Evolutionary conservation across 1,140 invertebrate genomes (phyloP).

Genomic region (Sarcophaga bullata): DNA sequence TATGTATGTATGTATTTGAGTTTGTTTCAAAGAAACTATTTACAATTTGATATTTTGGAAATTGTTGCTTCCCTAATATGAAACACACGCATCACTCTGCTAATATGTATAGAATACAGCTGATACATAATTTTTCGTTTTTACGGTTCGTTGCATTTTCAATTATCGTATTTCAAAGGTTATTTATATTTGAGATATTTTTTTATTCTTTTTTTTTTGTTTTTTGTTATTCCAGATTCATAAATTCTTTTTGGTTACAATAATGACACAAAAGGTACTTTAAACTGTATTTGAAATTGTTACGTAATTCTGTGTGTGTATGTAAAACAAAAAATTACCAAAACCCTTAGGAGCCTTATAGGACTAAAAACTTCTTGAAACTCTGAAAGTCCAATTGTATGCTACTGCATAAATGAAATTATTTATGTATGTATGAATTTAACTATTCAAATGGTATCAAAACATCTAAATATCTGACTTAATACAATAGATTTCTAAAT

Average conservation of each 20-base stretch:
- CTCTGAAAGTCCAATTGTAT: no score
- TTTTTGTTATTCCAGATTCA: not conserved
- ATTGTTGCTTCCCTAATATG: no score
- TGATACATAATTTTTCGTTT: constrained; percentile 14
- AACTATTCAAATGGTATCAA: no score
- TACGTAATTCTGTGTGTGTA: no score
- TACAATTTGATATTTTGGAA: no score
- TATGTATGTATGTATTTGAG: not conserved
- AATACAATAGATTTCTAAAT: no score
- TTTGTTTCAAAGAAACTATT: not conserved
- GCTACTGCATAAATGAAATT: no score
- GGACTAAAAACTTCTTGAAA: no score
- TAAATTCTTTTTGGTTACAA: constrained; percentile 10
- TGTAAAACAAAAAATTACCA: no score
- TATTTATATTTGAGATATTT: not conserved
- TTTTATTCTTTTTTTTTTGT: not conserved
- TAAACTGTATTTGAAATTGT: not conserved
- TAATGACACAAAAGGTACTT: not conserved
- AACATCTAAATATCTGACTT: no score
- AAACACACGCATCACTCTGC: not conserved
- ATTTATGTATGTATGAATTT: no score
- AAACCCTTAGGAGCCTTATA: no score
- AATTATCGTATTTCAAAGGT: constrained; percentile 24
- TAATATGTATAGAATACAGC: not conserved
- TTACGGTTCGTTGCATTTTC: constrained; percentile 26